Base-by-base conservation (phyloP, 2,113 vertebrate genomes). In the Cynopterus brachyotis region DNA sequence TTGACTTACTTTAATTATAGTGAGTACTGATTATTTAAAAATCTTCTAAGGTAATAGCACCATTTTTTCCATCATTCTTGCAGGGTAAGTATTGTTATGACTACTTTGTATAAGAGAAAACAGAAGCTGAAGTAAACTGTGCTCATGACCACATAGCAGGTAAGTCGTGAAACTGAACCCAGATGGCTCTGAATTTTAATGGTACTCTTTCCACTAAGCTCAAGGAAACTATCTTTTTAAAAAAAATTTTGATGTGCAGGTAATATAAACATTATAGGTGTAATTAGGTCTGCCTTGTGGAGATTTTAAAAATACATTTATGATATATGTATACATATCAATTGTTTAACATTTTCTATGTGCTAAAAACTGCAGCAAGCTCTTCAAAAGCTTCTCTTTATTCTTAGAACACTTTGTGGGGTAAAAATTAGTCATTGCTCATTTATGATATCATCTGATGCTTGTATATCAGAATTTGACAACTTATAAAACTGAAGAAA, bases 91-190 rank as follows among this genome's bases (percentile, higher is more conserved):
- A 66, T 17, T 88, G 12, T 59, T 35, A 53, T 30, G 20, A 10
- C 9, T 40, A 35, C 37, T 50, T 57, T 42, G 37, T 72, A n/a
- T 28, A 28, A 30, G 28, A 87, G 37, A 19, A 26, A 60, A 37
- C n/a, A 37, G 32, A 45, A n/a, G n/a, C 13, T 60, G 66, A 64
- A 45, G 9, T 73, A 45, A 91, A 59, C 19, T 11, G 1, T 70
- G 53, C n/a, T 11, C 2, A 2, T 28, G 32, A 59, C 26, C 37
- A 70, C 4, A 10, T 2, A 22, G 42, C 0, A 2, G 5, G 24
- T 26, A 59, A 55, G 4, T 13, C 35, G 42, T 13, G 19, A 60
- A 55, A 57, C 22, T 28, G 50, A 73, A 12, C n/a, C 17, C 3
- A 45, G 17, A 6, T 28, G 28, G 67, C 19, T 35, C 84, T 55